A percentile compares a stretch with the other conserved stretches of the same genome.
Conservation (phyloP, 1,140 invertebrate genomes). For the Drosophila watanabei region DNA sequence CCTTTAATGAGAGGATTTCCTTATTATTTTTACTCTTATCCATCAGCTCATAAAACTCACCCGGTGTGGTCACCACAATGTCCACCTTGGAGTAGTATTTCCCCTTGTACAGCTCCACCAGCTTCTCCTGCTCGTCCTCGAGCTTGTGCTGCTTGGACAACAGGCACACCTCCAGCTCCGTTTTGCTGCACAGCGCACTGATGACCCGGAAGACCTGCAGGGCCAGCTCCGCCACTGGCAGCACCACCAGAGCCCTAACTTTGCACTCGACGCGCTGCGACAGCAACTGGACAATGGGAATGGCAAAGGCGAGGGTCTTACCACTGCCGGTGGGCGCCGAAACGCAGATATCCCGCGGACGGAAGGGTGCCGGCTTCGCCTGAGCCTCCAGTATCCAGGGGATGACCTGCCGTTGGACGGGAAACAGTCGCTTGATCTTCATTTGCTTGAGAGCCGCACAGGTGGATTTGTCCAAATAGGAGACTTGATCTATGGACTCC, state of each 20-base stretch:
- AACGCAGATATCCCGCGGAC: conserved; percentile 96
- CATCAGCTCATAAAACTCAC: conserved; percentile 1
- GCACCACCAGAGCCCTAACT: conserved; percentile 94
- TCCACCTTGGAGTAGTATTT: conserved; percentile 89
- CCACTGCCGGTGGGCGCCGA: conserved; percentile 99
- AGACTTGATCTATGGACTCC: conserved; percentile 87
- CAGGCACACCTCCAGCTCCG: conserved; percentile 90
- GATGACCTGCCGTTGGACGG: conserved; percentile 94
- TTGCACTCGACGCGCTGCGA: conserved; percentile 86
- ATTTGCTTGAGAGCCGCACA: conserved; percentile 89
- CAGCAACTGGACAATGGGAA: conserved; percentile 94
- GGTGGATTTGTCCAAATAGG: conserved; percentile 86
- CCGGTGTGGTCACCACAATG: conserved; percentile 96
- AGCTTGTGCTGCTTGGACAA: conserved; percentile 91
- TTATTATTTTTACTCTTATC: not conserved
- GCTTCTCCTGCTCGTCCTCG: conserved; percentile 90
- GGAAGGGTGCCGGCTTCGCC: conserved; percentile 87
- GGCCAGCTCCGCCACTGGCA: conserved; percentile 97
- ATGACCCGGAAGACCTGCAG: conserved; percentile 95
- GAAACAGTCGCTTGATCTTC: conserved; percentile 93
- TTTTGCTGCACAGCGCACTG: conserved; percentile 90
- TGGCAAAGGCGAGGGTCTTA: conserved; percentile 97
- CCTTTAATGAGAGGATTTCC: conserved; percentile 85
- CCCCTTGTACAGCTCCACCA: conserved; percentile 89
- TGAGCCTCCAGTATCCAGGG: conserved; percentile 91